Conservation (phyloP, 2,888 invertebrate species). For the Rhagium mordax region DNA sequence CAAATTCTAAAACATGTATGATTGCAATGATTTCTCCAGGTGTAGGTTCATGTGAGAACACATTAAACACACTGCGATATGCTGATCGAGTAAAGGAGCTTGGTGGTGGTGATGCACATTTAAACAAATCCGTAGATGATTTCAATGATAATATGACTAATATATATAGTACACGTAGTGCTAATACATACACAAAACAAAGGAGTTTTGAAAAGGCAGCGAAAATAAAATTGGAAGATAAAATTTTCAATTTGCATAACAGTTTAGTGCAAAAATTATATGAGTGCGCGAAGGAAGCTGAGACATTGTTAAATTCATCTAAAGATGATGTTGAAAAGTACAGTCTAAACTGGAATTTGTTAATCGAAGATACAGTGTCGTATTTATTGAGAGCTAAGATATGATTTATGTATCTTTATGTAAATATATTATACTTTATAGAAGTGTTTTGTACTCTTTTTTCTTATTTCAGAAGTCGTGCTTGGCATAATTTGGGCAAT, state of each 20-base stretch:
- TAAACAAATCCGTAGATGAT: constrained; percentile 27
- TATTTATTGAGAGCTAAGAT: constrained; percentile 75
- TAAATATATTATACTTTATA: constrained; percentile 37
- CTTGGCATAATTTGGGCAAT: no score
- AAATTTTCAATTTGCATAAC: constrained; percentile 91
- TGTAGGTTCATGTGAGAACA: constrained; percentile 96
- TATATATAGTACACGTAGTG: constrained; percentile 41
- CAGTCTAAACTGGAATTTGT: constrained; percentile 87
- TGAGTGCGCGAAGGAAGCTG: constrained; percentile 79
- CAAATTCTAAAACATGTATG: constrained; percentile 99
- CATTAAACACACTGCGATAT: constrained; percentile 96
- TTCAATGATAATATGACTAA: constrained; percentile 35
- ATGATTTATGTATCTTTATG: constrained; percentile 35
- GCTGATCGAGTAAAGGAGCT: constrained; percentile 98
- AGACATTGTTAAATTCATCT: constrained; percentile 82
- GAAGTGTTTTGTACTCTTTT: constrained; percentile 19
- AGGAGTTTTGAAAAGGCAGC: constrained; percentile 21
- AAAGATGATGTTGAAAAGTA: constrained; percentile 93
- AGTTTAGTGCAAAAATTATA: constrained; percentile 80
- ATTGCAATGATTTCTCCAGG: constrained; percentile 99
- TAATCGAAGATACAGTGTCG: constrained; percentile 83
- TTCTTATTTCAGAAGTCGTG: no score
- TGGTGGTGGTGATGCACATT: constrained; percentile 79
- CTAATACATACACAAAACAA: constrained; percentile 15
- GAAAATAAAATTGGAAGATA: constrained; percentile 75